Percentiles rank a stretch among this genome's conserved stretches.
These are phyloP conservation scores for Zaprionus capensis DNA, from an alignment of 1,140 invertebrate species.

Conservation along the genomic window DNA sequence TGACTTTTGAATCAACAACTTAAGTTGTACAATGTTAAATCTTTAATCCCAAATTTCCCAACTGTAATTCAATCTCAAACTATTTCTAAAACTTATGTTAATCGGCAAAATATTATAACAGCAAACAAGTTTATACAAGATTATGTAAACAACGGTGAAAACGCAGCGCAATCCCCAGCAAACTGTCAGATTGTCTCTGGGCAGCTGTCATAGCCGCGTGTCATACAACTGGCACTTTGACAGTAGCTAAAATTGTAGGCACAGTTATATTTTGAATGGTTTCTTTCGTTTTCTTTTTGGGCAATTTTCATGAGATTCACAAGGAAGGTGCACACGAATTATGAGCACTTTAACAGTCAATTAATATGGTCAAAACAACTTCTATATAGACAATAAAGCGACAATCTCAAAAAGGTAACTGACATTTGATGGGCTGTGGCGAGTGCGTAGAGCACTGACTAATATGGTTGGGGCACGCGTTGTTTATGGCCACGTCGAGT, in stretches of 20 bases:
- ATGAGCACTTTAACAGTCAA: slow-evolving; percentile 39
- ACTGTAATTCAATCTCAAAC: neutral
- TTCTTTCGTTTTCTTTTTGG: slow-evolving; percentile 28
- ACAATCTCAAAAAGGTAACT: slow-evolving; percentile 57
- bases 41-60: neutral
- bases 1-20: neutral
- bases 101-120: neutral
- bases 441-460: slow-evolving; percentile 32
- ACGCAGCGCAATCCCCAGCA: slow-evolving; percentile 16
- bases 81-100: neutral
- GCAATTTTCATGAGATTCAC: slow-evolving; percentile 41
- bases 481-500: slow-evolving; percentile 59
- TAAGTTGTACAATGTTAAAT: neutral
- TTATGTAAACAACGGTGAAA: slow-evolving; percentile 46
- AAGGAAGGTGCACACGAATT: slow-evolving; percentile 38
- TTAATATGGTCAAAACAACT: slow-evolving; percentile 56
- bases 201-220: slow-evolving; percentile 35
- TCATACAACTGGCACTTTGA: slow-evolving; percentile 18
- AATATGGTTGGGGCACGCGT: slow-evolving; percentile 64
- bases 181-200: slow-evolving; percentile 16
- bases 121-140: slow-evolving; percentile 20
- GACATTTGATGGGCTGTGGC: slow-evolving; percentile 60
- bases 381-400: slow-evolving; percentile 43
- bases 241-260: slow-evolving; percentile 15
- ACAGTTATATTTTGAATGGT: slow-evolving; percentile 45